Evolutionary conservation across 2,113 vertebrate genomes (phyloP).

Genomic region (Myiozetetes cayanensis): DNA sequence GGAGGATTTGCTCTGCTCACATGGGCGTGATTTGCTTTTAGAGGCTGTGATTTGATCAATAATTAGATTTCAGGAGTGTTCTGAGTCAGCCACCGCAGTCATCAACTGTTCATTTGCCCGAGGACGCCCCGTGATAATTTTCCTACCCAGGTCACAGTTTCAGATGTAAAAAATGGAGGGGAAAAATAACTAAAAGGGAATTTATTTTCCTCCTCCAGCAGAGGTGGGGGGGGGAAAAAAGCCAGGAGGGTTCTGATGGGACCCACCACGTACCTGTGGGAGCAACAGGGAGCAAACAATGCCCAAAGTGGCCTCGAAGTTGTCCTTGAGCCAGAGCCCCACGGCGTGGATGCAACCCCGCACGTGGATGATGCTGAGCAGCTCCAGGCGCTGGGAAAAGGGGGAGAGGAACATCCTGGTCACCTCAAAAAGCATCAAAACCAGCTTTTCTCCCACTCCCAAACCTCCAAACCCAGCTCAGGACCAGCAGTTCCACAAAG

Average conservation of each 20-base stretch:
- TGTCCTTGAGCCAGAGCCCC: conserved; percentile 89
- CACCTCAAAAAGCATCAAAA: background rate
- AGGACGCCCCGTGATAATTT: background rate
- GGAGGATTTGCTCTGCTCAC: background rate
- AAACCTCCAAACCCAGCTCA: background rate
- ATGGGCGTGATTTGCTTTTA: background rate
- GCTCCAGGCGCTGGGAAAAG: conserved; percentile 77
- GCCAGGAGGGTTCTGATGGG: background rate
- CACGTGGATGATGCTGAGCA: conserved; percentile 80
- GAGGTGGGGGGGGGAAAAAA: background rate
- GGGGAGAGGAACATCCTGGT: background rate
- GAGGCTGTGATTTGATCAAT: background rate
- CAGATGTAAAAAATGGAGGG: background rate
- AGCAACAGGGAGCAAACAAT: conserved; percentile 83
- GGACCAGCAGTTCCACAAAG: background rate
- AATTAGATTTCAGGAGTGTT: background rate
- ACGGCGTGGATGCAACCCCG: conserved; percentile 90
- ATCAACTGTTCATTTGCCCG: background rate
- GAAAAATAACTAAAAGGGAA: background rate
- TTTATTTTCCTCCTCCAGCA: too few species aligned
- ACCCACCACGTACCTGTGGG: conserved; percentile 76
- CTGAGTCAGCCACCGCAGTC: background rate
- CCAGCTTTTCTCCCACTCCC: background rate
- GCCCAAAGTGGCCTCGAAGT: conserved; percentile 80
- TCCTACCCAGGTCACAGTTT: background rate